phyloP scores from a whole-genome alignment of 2,113 vertebrate species.

The Jaculus jaculus region DNA sequence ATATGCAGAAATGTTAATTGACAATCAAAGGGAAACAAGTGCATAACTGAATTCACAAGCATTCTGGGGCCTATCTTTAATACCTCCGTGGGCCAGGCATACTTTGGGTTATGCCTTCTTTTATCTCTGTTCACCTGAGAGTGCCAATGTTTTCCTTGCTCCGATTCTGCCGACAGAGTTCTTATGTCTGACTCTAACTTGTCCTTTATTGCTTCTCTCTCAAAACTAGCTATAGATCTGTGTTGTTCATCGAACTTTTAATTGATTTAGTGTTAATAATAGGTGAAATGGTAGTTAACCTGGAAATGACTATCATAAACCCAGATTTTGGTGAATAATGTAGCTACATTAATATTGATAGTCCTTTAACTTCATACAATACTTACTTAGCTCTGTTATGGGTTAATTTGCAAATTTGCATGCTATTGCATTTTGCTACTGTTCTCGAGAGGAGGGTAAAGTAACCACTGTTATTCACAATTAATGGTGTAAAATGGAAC shows the following conservation, averaged over 20 bases:
- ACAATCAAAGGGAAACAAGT: constrained; percentile 65
- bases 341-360: background rate
- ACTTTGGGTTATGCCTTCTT: constrained; percentile 5
- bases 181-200: constrained; percentile 13
- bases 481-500: background rate
- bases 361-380: constrained; percentile 45
- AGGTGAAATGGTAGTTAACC: background rate
- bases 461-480: background rate
- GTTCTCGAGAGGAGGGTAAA: background rate
- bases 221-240: background rate
- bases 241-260: background rate
- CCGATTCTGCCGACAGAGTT: constrained; percentile 6
- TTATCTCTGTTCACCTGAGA: background rate
- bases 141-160: constrained; percentile 9
- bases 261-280: constrained; percentile 1
- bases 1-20: constrained; percentile 76
- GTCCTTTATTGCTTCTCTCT: background rate
- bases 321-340: constrained; percentile 41
- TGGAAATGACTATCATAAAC: constrained; percentile 6
- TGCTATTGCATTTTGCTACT: background rate
- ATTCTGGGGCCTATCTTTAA: constrained; percentile 45
- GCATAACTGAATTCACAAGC: constrained; percentile 53
- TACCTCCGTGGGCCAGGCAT: background rate
- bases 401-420: background rate
- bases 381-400: constrained; percentile 13